Evolutionary conservation across 2,797 vertebrate species (phyloP).

Genomic region (Loris lydekkerianus): DNA sequence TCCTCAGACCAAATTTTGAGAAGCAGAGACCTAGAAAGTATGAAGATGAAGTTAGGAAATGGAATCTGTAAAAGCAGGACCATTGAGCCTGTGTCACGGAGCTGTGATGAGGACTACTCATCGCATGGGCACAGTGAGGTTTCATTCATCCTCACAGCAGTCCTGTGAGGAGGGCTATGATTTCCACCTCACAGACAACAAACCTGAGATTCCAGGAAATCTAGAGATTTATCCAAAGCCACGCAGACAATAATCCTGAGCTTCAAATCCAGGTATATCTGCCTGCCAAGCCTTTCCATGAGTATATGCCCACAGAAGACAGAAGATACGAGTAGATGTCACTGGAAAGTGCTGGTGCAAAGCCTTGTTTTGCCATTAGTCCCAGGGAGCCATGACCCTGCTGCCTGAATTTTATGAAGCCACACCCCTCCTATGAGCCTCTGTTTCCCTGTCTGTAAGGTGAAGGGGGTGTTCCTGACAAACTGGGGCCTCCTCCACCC

Average conservation of each 20-base stretch:
- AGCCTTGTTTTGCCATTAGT: not conserved
- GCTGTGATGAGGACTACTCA: not conserved
- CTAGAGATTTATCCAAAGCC: not conserved
- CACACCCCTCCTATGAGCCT: not conserved
- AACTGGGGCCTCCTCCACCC: not conserved
- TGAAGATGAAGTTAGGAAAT: not conserved
- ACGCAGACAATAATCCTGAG: not conserved
- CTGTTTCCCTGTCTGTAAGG: not conserved
- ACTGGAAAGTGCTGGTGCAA: not conserved
- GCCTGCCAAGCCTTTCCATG: not conserved
- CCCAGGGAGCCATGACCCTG: not conserved
- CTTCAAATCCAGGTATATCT: not conserved
- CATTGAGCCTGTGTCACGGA: not conserved
- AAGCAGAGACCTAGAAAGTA: not conserved
- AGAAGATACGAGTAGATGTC: not conserved
- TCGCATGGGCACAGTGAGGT: not conserved
- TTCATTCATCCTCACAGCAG: not conserved
- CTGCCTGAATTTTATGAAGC: not conserved
- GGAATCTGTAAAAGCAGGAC: not conserved
- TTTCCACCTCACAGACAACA: slow-evolving; percentile 28
- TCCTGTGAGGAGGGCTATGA: not conserved
- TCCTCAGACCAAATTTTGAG: not conserved
- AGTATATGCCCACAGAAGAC: fast-evolving
- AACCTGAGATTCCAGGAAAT: slow-evolving; percentile 28
- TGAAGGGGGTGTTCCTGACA: not conserved